phyloP scores from a whole-genome alignment of 2,797 vertebrate genomes.

The Myotis vivesi region DNA sequence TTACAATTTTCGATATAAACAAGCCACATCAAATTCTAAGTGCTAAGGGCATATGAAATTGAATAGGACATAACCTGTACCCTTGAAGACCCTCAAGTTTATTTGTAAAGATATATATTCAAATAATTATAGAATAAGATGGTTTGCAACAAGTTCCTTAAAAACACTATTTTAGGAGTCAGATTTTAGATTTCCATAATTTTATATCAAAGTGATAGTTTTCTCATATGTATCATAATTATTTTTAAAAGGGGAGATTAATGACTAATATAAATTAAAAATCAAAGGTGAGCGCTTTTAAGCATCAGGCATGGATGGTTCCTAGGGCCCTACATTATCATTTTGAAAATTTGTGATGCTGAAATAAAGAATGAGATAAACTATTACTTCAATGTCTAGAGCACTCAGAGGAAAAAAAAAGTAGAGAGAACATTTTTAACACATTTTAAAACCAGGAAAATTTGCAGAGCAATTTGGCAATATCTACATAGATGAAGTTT shows the following conservation, averaged over 20 bases:
- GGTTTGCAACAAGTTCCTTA: not conserved
- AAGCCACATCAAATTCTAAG: not conserved
- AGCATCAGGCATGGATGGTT: not conserved
- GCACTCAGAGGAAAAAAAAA: not conserved
- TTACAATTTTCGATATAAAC: not conserved
- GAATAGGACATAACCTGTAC: not conserved
- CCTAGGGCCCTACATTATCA: not conserved
- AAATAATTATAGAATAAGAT: slow-evolving; percentile 30
- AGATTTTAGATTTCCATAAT: not conserved
- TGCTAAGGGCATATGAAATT: not conserved
- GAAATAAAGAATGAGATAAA: not conserved
- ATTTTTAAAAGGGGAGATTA: not conserved
- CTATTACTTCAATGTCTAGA: not conserved
- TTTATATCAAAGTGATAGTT: not conserved
- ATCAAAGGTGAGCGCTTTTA: not conserved
- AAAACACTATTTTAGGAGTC: not conserved
- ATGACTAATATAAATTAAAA: not conserved
- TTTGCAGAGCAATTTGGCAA: not conserved
- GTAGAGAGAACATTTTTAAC: not conserved
- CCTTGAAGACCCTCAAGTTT: not conserved
- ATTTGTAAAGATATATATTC: not conserved
- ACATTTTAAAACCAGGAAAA: not conserved
- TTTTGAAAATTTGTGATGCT: not conserved
- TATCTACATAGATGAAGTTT: not conserved
- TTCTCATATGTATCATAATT: not conserved